Percentiles rank a stretch among this genome's conserved stretches.
Conservation (phyloP, 2,113 vertebrate species). For the Gila orcuttii region DNA sequence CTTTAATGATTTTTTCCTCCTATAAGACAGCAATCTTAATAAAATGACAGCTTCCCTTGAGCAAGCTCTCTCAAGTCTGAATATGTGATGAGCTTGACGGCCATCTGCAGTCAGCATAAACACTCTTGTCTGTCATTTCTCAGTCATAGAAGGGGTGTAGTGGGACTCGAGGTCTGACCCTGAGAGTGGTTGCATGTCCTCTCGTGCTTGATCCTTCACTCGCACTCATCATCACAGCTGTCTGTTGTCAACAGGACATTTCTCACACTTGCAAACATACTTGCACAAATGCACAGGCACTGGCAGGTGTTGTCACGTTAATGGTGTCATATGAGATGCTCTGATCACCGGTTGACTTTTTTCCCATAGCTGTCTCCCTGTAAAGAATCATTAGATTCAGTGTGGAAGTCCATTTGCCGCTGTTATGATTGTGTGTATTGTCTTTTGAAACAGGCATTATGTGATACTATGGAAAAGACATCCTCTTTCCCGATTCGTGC, state of each 20-base stretch:
- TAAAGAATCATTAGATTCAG: background rate
- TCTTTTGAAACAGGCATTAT: background rate
- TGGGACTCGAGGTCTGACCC: background rate
- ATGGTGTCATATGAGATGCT: constrained; percentile 33
- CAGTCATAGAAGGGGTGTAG: background rate
- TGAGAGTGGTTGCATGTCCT: background rate
- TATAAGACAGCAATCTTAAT: background rate
- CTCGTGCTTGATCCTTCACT: constrained; percentile 11
- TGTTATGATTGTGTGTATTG: constrained; percentile 4
- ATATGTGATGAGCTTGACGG: background rate
- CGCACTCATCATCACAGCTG: constrained; percentile 24
- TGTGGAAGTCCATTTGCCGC: background rate
- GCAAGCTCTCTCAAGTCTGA: background rate
- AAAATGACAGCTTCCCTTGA: background rate
- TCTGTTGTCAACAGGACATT: constrained; percentile 21
- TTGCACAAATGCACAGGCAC: background rate
- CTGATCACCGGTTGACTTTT: background rate
- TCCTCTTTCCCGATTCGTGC: background rate
- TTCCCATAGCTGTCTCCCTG: background rate
- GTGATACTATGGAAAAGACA: background rate
- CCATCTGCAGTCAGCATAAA: background rate
- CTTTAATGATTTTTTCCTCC: background rate
- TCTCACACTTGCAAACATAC: constrained; percentile 29
- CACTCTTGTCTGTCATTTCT: constrained; percentile 2
- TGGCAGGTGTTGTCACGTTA: constrained; percentile 28